Evolutionary conservation across 2,113 vertebrate genomes (phyloP).

Genomic region (Halcyon malimbica): DNA sequence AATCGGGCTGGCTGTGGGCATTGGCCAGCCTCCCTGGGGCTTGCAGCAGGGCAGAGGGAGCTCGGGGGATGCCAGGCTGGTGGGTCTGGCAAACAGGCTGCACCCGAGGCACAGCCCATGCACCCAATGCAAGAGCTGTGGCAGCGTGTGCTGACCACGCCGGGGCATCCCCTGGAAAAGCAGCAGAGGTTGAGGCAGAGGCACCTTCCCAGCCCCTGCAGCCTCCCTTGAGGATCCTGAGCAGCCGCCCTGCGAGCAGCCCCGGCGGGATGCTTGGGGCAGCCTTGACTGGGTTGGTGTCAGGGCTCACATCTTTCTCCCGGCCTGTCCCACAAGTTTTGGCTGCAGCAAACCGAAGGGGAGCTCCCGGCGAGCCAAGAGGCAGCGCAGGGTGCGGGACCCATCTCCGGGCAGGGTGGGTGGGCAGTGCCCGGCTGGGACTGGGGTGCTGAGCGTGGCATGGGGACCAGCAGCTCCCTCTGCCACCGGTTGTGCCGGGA

Average conservation of each 20-base stretch:
- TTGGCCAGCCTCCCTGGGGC: not conserved
- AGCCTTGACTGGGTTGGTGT: accelerated
- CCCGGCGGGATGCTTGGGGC: accelerated
- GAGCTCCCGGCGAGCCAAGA: not conserved
- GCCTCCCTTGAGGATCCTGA: accelerated
- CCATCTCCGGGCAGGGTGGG: accelerated
- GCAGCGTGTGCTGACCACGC: not conserved
- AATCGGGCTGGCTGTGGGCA: not conserved
- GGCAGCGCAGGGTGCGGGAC: not conserved
- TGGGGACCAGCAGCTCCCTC: not conserved
- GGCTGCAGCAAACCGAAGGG: not conserved
- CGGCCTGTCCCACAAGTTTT: accelerated
- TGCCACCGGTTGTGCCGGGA: not conserved
- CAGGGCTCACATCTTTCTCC: not conserved
- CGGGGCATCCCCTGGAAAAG: not conserved
- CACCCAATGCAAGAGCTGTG: not conserved
- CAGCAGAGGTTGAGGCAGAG: not conserved
- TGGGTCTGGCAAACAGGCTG: not conserved
- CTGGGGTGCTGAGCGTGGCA: not conserved
- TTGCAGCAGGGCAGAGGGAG: not conserved
- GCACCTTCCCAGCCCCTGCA: too few species aligned
- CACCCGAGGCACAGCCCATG: accelerated
- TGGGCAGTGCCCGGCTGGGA: not conserved
- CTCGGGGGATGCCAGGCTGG: not conserved
- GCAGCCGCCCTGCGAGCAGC: accelerated